Evolutionary conservation across 2,888 invertebrate species (phyloP).

Genomic region (Girardia tigrina): DNA sequence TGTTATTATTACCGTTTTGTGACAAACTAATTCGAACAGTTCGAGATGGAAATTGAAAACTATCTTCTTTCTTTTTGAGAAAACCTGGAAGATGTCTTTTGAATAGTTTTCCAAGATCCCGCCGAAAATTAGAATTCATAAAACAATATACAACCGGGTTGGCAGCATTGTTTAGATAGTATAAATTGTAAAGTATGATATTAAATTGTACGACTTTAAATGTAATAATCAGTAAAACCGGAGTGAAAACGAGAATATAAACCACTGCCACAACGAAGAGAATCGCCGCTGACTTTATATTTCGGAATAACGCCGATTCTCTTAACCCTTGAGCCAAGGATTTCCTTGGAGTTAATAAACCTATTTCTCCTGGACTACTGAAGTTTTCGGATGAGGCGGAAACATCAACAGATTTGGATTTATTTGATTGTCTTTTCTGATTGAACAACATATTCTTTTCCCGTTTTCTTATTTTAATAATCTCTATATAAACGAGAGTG

Average conservation of each 20-base stretch:
- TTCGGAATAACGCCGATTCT: slow-evolving; percentile 28
- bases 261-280: slow-evolving; percentile 31
- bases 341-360: background rate
- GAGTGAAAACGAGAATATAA: slow-evolving; percentile 30
- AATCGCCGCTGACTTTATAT: slow-evolving; percentile 29
- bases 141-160: slow-evolving; percentile 31
- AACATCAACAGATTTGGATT: background rate
- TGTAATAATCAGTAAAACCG: slow-evolving; percentile 24
- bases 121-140: slow-evolving; percentile 30
- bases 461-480: background rate
- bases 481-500: background rate
- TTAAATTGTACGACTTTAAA: slow-evolving; percentile 8
- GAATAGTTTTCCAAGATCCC: slow-evolving; percentile 16
- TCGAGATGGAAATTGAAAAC: background rate
- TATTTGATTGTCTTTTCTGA: background rate
- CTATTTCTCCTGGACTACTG: background rate
- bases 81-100: background rate
- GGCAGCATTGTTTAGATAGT: slow-evolving; percentile 31
- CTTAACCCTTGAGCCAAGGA: background rate
- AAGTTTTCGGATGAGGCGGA: background rate
- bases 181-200: slow-evolving; percentile 23
- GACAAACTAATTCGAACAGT: background rate
- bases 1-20: background rate
- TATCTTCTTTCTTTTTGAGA: background rate
- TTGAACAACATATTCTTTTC: background rate